Evolutionary conservation across 2,113 vertebrate species (phyloP).

Genomic region (Lathamus discolor): DNA sequence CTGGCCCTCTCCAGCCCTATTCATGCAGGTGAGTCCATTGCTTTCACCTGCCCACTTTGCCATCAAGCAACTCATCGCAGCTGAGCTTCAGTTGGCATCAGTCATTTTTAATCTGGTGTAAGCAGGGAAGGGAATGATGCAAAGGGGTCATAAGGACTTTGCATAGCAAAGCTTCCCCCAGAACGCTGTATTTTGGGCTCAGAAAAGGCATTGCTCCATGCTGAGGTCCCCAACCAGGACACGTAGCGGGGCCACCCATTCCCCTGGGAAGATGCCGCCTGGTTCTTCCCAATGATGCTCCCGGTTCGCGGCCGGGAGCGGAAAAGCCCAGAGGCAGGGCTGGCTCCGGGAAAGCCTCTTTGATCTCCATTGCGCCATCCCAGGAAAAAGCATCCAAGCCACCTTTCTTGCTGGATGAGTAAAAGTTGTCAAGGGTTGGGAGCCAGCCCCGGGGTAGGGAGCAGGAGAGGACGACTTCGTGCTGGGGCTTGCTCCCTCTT

Average conservation of each 20-base stretch:
- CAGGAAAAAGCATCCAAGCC: conserved; percentile 9
- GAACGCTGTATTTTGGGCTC: neutral
- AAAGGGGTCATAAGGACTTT: neutral
- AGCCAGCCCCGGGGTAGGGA: conserved; percentile 1
- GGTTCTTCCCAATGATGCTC: neutral
- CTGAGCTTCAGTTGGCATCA: neutral
- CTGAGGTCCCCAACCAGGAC: fast-evolving
- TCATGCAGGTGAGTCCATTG: neutral
- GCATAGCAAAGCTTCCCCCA: fast-evolving
- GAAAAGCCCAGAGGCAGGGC: neutral
- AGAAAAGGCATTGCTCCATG: fast-evolving
- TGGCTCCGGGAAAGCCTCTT: conserved; percentile 44
- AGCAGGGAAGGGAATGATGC: neutral
- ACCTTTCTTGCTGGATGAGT: conserved; percentile 61
- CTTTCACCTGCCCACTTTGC: neutral
- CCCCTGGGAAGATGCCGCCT: neutral
- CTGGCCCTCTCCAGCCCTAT: neutral
- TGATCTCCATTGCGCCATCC: neutral
- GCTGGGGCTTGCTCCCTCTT: neutral
- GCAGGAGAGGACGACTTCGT: neutral
- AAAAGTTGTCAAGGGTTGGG: neutral
- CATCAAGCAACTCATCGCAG: neutral
- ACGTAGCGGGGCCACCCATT: fast-evolving
- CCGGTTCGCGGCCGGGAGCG: fast-evolving
- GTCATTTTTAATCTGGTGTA: neutral